Evolutionary conservation across 2,113 vertebrate genomes (phyloP).

Genomic region (Calyptomena viridis): DNA sequence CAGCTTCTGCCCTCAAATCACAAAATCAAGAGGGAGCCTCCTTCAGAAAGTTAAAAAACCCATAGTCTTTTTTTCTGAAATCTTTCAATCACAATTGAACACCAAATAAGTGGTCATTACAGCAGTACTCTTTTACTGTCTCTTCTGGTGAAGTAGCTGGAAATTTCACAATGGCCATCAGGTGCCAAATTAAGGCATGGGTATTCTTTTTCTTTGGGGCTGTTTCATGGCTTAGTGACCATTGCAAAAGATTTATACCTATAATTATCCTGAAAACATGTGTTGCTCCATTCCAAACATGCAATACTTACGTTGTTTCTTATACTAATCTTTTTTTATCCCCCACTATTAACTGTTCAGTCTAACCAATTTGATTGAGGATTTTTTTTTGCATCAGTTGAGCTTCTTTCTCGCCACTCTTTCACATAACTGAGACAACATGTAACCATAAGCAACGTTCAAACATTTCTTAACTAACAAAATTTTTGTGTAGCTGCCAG

Average conservation of each 20-base stretch:
- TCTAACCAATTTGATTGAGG: background rate
- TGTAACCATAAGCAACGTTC: background rate
- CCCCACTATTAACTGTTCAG: background rate
- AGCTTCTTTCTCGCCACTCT: background rate
- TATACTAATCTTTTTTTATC: background rate
- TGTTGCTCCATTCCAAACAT: background rate
- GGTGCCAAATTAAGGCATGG: background rate
- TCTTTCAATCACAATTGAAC: background rate
- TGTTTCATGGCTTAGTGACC: background rate
- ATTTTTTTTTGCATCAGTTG: background rate
- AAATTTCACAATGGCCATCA: background rate
- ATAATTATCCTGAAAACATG: background rate
- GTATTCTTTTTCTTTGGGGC: background rate
- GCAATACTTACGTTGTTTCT: background rate
- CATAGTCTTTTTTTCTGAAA: background rate
- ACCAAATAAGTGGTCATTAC: background rate
- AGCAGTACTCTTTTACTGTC: background rate
- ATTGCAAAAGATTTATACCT: slow-evolving; percentile 18
- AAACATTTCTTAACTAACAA: background rate
- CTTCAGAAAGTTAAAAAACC: background rate
- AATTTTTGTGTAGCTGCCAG: background rate
- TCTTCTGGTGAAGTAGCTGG: background rate
- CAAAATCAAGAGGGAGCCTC: background rate
- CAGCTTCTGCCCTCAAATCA: background rate
- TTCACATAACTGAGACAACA: background rate